A percentile compares a stretch with the other conserved stretches of the same genome.
phyloP scores from a whole-genome alignment of 2,797 vertebrate species.

The Protonibea diacanthus region DNA sequence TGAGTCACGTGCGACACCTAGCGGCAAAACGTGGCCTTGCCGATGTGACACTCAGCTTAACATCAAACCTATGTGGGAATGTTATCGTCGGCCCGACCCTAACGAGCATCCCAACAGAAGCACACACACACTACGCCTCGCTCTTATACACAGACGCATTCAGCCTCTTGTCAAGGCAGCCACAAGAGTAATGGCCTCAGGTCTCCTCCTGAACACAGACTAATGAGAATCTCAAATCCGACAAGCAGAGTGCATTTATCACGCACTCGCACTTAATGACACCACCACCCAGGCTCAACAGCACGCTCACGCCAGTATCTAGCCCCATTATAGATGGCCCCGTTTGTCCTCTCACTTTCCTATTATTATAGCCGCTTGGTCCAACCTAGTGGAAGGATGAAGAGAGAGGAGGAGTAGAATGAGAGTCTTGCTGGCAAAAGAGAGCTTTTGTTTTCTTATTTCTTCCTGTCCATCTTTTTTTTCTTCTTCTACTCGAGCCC shows the following conservation, averaged over 20 bases:
- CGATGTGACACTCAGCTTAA: no score
- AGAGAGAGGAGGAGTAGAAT: conserved; percentile 15
- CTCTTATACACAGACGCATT: conserved; percentile 57
- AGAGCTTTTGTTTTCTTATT: conserved; percentile 33
- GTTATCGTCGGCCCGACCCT: no score
- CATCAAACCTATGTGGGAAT: no score
- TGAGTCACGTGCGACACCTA: no score
- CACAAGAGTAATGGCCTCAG: conserved; percentile 81
- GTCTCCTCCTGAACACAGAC: conserved; percentile 82
- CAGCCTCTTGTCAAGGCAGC: conserved; percentile 70
- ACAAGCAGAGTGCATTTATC: conserved; percentile 87
- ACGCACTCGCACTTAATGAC: conserved; percentile 80
- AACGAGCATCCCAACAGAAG: conserved; percentile 26
- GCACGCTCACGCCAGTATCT: conserved; percentile 47
- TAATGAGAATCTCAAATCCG: conserved; percentile 87
- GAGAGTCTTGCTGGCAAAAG: conserved; percentile 14
- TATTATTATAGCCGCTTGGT: conserved; percentile 50
- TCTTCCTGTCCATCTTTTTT: conserved; percentile 26
- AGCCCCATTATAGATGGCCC: conserved; percentile 63
- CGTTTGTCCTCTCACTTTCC: conserved; percentile 52
- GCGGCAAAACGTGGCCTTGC: no score
- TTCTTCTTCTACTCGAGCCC: neutral
- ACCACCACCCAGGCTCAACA: conserved; percentile 69
- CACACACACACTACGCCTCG: conserved; percentile 10
- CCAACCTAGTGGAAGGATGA: conserved; percentile 44